Conservation (phyloP, 2,888 invertebrate species). For the Leuctra nigra region DNA sequence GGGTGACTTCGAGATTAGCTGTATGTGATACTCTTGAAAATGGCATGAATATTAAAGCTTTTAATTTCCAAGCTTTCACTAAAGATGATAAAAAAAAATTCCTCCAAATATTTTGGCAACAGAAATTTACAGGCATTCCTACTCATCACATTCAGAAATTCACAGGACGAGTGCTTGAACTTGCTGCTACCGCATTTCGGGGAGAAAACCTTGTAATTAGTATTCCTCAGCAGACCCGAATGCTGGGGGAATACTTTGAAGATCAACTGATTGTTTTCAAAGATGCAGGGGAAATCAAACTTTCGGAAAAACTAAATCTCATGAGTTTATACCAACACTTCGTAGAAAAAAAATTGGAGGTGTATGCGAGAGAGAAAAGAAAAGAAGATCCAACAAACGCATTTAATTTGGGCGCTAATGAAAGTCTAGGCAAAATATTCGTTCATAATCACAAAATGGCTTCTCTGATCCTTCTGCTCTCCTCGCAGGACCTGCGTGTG, state of each 20-base stretch:
- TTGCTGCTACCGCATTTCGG: neutral
- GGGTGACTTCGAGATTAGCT: constrained; percentile 16
- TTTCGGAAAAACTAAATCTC: constrained; percentile 11
- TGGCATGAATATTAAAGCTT: neutral
- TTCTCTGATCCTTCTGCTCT: constrained; percentile 2
- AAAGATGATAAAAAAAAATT: constrained; percentile 8
- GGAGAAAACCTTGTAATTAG: constrained; percentile 16
- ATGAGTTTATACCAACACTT: constrained; percentile 13
- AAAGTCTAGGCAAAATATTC: neutral
- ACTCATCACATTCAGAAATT: neutral
- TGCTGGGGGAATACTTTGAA: constrained; percentile 21
- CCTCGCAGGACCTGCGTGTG: neutral
- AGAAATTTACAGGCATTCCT: neutral
- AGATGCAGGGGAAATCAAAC: neutral
- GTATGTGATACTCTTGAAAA: constrained; percentile 10
- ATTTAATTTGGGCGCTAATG: neutral
- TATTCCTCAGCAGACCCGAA: constrained; percentile 18
- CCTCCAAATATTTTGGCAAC: neutral
- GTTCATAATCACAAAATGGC: constrained; percentile 6
- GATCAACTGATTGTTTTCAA: neutral
- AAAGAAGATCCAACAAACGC: constrained; percentile 4
- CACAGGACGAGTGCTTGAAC: neutral
- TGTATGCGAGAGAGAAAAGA: constrained; percentile 16
- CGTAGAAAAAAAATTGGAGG: constrained; percentile 13
- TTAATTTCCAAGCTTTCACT: constrained; percentile 10